Evolutionary conservation across 1,140 invertebrate species (phyloP), one percentile per base, ranked within the genome.

Genomic region (Lepidostoma basale): DNA sequence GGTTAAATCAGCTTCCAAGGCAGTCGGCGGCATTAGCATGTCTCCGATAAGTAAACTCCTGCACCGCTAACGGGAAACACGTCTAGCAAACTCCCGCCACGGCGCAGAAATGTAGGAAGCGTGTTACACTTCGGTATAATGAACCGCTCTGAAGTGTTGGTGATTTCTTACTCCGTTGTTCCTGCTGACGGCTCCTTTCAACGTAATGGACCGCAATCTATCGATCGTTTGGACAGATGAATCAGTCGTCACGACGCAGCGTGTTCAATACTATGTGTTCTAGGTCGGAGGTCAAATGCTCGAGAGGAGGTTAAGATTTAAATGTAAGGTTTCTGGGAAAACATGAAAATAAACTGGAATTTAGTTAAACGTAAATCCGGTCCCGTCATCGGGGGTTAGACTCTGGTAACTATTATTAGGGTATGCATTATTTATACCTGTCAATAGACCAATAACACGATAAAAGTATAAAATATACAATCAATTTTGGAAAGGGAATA

Each of bases 221-320:
- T 60, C 52, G 70, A 72, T 72, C 67, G 66, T 66, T 62, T 68
- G 60, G 62, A 25, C 67, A 72, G 70, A 72, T 72, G 70, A 68
- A 72, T 72, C 70, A 72, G 70, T 66, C 64, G 70, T 72, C 70
- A 72, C 70, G 70, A 72, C 44, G 44, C 60, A 47, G 45, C 62
- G 66, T 66, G 70, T 66, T 72, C 70, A 67, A 72, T 72, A 72
- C 70, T 45, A 72, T 72, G 70, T 68, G 56, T 60, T 72, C 49
- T 52, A 54, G 70, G 70, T 59, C 70, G 64, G 42, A 45, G 70
- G 62, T 72, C 64, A 52, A 33, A 52, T 52, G 30, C 26, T 18
- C 52, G 14, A 56, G 52, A 20, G 9, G 52, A 33, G 28, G 28
- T 36, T 56, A 56, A 54, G 49, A 14, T 18, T 56, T 36, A 33